A percentile compares a stretch with the other conserved stretches of the same genome.
These are phyloP conservation scores for Myotis davidii DNA, from an alignment of 2,113 vertebrate genomes.

Conservation along the genomic window DNA sequence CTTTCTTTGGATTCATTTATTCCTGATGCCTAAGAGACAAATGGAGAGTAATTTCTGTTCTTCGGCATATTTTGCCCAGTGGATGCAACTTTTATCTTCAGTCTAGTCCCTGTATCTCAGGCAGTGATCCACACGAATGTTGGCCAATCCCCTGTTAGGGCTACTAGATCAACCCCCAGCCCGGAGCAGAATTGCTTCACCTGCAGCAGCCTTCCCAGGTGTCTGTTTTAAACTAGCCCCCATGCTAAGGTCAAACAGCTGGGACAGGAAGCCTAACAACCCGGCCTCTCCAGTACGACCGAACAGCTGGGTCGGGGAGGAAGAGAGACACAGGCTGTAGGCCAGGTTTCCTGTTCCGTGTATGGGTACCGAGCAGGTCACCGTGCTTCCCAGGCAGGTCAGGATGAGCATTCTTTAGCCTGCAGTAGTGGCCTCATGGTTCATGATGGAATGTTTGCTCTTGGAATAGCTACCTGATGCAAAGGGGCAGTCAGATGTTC, in stretches of 20 bases:
- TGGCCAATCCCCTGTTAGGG: neutral
- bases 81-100: slow-evolving; percentile 63
- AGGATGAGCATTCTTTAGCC: neutral
- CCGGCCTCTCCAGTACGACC: no score
- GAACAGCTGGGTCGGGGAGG: neutral
- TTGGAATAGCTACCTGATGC: neutral
- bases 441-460: neutral
- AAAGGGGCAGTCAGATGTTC: neutral
- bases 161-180: neutral
- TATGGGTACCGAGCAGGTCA: neutral
- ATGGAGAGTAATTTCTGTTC: slow-evolving; percentile 20
- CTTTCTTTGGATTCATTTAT: slow-evolving; percentile 55
- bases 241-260: neutral
- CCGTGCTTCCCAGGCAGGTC: neutral
- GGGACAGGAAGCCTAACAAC: neutral
- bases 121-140: neutral
- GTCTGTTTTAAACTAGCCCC: neutral
- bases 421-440: neutral
- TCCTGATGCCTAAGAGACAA: slow-evolving; percentile 45
- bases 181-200: neutral
- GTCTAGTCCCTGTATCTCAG: slow-evolving; percentile 46
- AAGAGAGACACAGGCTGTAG: neutral
- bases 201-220: neutral
- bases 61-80: slow-evolving; percentile 55
- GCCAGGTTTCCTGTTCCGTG: neutral